Evolutionary conservation across 1,140 invertebrate genomes (phyloP), one percentile per base, ranked within the genome.

Genomic region (Leptinotarsa lineolata): DNA sequence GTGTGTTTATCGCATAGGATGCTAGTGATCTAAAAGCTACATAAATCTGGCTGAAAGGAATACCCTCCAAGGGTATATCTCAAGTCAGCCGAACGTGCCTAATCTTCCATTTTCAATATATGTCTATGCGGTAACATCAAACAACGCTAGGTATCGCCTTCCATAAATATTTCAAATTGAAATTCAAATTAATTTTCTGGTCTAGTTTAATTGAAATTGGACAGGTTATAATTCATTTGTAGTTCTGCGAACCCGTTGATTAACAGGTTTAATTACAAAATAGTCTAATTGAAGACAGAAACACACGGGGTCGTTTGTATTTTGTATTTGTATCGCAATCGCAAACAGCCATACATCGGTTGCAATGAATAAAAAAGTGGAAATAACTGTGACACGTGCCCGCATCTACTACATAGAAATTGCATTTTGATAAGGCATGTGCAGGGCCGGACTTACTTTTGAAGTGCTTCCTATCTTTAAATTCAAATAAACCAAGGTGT

Each of bases 381-480:
- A 69, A 69, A 59, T 69, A 69, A 69, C 39, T 69, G 68, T 69
- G 68, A 69, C 68, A 60, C 68, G 68, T 46, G 68, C 68, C 68
- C 68, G 68, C 68, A 69, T 69, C 46, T 54, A 54, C 15, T 54
- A 69, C n/a, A 18, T 59, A 69, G 68, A 69, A 69, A 69, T 69
- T 69, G 68, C 68, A 69, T 69, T 69, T 59, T 69, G 68, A 69
- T 69, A 60, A 69, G 68, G 66, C 30, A 8, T 39, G 0, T 11
- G 8, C 30, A 39, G 30, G 3, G 30, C 30, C 30, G 30, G 30
- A 39, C 30, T 30, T 30, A 8, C 8, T 30, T 8, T 30, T 30
- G 1, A 30, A 30, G n/a, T n/a, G n/a, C n/a, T n/a, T n/a, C n/a
- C n/a, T n/a, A n/a, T n/a, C n/a, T n/a, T n/a, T n/a, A n/a, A n/a